Conservation (phyloP, 2,797 vertebrate species). For the Vespertilio murinus region DNA sequence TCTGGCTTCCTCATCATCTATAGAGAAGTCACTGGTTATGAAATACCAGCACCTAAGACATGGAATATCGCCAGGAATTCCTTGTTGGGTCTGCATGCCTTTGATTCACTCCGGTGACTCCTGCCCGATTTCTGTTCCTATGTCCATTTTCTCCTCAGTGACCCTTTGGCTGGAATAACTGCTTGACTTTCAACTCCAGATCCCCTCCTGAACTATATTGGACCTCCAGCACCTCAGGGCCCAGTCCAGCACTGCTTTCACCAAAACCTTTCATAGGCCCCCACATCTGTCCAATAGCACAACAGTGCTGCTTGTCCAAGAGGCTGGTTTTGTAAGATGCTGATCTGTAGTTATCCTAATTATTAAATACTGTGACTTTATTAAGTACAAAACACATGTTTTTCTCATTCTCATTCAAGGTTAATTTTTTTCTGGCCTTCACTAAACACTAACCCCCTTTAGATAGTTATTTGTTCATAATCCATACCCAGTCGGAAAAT, state of each 20-base stretch:
- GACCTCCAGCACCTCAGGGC: background rate
- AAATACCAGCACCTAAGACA: background rate
- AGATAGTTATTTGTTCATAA: conserved; percentile 13
- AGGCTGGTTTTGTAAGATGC: background rate
- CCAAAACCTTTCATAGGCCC: background rate
- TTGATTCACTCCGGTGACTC: background rate
- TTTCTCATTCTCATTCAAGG: background rate
- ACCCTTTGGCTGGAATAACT: background rate
- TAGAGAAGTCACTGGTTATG: background rate
- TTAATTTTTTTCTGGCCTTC: background rate
- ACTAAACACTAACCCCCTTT: background rate
- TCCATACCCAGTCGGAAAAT: conserved; percentile 1
- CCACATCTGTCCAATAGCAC: background rate
- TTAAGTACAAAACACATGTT: background rate
- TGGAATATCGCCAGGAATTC: background rate
- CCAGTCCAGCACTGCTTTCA: background rate
- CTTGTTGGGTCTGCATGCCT: background rate
- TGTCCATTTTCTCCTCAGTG: background rate
- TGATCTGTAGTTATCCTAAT: background rate
- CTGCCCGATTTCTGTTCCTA: background rate
- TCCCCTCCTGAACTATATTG: background rate
- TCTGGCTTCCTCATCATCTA: background rate
- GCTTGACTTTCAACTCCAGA: background rate
- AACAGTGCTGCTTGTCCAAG: background rate
- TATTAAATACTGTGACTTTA: conserved; percentile 10